Evolutionary conservation across 2,888 invertebrate genomes (phyloP).

Genomic region (Dusona sp.): DNA sequence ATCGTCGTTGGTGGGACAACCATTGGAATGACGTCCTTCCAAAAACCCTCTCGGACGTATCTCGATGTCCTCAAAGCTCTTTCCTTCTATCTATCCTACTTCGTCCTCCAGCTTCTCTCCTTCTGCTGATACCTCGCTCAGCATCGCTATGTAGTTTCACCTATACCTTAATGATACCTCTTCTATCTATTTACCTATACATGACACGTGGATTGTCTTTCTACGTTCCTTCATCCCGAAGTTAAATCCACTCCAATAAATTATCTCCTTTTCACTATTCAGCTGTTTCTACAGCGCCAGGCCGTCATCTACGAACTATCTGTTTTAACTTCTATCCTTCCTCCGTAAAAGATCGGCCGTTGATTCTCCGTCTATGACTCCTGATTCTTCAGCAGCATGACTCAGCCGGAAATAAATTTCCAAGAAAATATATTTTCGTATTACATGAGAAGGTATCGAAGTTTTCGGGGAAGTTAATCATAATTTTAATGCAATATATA

Average conservation of each 20-base stretch:
- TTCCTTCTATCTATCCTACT: conserved; percentile 34
- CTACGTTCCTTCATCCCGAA: neutral
- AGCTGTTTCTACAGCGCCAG: conserved; percentile 24
- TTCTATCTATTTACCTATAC: conserved; percentile 52
- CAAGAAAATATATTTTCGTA: neutral
- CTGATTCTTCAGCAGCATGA: conserved; percentile 20
- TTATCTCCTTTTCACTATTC: conserved; percentile 38
- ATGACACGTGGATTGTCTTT: conserved; percentile 43
- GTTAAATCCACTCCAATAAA: conserved; percentile 42
- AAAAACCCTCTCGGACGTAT: conserved; percentile 60
- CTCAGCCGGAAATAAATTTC: conserved; percentile 30
- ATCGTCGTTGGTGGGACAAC: conserved; percentile 41
- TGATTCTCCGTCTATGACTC: conserved; percentile 15
- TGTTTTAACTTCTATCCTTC: conserved; percentile 35
- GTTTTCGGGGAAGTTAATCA: neutral
- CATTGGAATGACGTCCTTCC: conserved; percentile 57
- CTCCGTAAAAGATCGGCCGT: conserved; percentile 1
- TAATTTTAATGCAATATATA: neutral
- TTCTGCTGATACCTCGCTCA: conserved; percentile 25
- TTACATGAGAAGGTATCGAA: neutral
- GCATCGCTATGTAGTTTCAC: conserved; percentile 5
- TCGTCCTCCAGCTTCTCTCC: conserved; percentile 20
- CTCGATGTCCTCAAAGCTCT: conserved; percentile 38
- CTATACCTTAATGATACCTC: conserved; percentile 47
- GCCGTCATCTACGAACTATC: conserved; percentile 15